Base-by-base conservation (phyloP, 1,140 invertebrate genomes). In the Drosophila mojavensis region DNA sequence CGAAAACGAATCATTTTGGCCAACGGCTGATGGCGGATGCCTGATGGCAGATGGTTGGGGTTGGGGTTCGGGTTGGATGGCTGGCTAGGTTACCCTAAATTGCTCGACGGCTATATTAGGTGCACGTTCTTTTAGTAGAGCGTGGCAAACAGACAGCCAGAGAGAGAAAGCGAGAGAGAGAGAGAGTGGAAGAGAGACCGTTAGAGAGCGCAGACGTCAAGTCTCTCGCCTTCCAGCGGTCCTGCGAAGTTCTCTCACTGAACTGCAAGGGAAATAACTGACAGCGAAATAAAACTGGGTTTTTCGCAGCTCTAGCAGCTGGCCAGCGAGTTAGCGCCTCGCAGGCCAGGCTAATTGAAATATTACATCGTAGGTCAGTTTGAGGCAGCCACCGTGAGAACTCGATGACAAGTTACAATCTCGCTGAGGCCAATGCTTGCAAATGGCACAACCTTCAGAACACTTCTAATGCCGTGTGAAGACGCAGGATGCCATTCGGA, bases 311-410 rank as follows among this genome's bases (percentile, higher is more conserved):
- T 74, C 53, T 66, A 47, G 54, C 75, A 75, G 55, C 79, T 80
- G 63, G 39, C 53, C 17, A 26, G 47, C 41, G 50, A 58, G 33
- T 73, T 68, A 61, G 64, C 30, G 50, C 33, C 28, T 70, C 33
- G 7, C 6, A 9, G 6, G 33, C 33, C 33, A 33, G 54, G 83
- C 83, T 82, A 82, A 85, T 85, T 85, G 63, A 82, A 82, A 72
- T 82, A 76, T 88, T 73, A 39, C 83, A 67, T 45, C 64, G 71
- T 82, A 88, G 82, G 82, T 85, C 82, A 85, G 81, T 83, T 76
- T 48, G 15, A 65, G 53, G 17, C 17, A 48, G 50, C 41, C 11
- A 39, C 24, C 75, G 64, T 86, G 78, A 61, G 81, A 85, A 72
- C 47, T 81, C 72, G 78, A 82, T 85, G 83, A 79, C 83, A 69